phyloP scores from a whole-genome alignment of 2,797 vertebrate genomes.

The Spheniscus humboldti region DNA sequence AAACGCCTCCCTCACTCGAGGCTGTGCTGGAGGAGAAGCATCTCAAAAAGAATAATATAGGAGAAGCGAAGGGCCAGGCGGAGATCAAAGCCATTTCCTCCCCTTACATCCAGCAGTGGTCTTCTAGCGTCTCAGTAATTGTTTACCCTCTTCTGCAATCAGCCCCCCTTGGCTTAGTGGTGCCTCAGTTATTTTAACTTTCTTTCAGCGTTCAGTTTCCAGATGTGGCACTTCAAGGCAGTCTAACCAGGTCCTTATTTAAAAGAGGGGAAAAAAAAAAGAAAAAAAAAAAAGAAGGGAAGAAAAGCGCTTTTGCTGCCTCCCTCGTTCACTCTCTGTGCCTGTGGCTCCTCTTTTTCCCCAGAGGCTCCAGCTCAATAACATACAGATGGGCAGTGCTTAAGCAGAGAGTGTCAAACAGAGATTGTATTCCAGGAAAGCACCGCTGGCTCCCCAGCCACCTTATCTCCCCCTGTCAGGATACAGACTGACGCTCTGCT shows the following conservation, averaged over 20 bases:
- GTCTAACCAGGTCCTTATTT: conserved; percentile 43
- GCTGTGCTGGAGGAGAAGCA: conserved; percentile 61
- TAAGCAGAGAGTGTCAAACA: conserved; percentile 67
- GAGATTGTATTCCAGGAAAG: conserved; percentile 69
- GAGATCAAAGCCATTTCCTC: conserved; percentile 73
- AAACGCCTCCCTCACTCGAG: conserved; percentile 51
- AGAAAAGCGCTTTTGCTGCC: conserved; percentile 46
- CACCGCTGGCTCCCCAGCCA: conserved; percentile 61
- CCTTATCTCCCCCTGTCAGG: conserved; percentile 64
- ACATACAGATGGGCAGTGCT: conserved; percentile 81
- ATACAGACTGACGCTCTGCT: conserved; percentile 66
- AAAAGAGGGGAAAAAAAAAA: neutral
- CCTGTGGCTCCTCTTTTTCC: conserved; percentile 70
- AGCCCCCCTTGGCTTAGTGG: conserved; percentile 59
- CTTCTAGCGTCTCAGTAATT: conserved; percentile 52
- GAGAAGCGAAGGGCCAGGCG: conserved; percentile 58
- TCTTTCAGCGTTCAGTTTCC: conserved; percentile 69
- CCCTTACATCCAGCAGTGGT: conserved; percentile 62
- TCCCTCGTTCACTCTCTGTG: conserved; percentile 43
- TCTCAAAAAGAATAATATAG: conserved; percentile 67
- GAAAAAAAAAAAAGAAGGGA: neutral
- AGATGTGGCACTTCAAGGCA: conserved; percentile 74
- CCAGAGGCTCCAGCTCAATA: conserved; percentile 78
- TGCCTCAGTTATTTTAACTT: conserved; percentile 69
- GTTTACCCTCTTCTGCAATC: conserved; percentile 64